Evolutionary conservation across 2,888 invertebrate species (phyloP).

Genomic region (Xiphydria camelus): DNA sequence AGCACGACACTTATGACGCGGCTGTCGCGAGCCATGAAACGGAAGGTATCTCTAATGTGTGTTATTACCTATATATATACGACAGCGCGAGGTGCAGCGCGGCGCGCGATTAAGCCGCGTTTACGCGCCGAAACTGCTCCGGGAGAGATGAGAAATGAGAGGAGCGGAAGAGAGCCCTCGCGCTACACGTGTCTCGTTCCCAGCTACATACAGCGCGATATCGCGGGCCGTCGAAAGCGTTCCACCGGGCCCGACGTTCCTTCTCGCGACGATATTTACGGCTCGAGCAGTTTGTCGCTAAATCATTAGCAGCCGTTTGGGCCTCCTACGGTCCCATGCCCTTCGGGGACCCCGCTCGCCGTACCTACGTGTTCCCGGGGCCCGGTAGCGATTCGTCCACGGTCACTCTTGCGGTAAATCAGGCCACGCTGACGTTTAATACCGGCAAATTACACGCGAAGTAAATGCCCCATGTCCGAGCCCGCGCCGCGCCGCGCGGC

Average conservation of each 20-base stretch:
- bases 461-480: conserved; percentile 46
- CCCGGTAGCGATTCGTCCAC: conserved; percentile 51
- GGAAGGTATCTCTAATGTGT: not conserved
- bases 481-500: too few species aligned
- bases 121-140: not conserved
- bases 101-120: too few species aligned
- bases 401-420: conserved; percentile 52
- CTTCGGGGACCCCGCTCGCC: conserved; percentile 4
- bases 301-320: conserved; percentile 37
- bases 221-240: not conserved
- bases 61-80: too few species aligned
- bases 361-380: conserved; percentile 42
- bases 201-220: too few species aligned
- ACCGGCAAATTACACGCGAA: conserved; percentile 55
- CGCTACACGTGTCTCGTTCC: too few species aligned
- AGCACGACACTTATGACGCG: not conserved
- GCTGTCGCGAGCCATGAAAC: not conserved
- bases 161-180: not conserved
- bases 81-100: too few species aligned
- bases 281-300: conserved; percentile 42
- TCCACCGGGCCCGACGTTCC: conserved; percentile 30
- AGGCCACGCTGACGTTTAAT: conserved; percentile 53
- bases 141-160: conserved; percentile 3
- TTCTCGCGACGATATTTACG: conserved; percentile 37
- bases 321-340: conserved; percentile 14